Evolutionary conservation across 2,888 invertebrate species (phyloP), one percentile per base, ranked within the genome.

Genomic region (Sericinus montela): DNA sequence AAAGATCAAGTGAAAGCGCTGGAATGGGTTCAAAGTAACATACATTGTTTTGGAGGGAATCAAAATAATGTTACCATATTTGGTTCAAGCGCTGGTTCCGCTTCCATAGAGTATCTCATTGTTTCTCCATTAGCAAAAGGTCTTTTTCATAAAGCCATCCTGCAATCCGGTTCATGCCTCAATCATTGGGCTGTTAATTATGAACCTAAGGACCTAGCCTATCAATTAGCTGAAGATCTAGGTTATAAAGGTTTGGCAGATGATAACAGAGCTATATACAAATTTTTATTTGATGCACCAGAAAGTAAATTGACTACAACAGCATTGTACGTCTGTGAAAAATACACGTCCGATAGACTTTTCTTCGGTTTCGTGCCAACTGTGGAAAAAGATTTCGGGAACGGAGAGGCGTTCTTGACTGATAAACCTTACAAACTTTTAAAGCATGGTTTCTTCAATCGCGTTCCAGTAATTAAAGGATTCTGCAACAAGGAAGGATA

Each of bases 401-500:
- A 62, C 44, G 64, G 54, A 13, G 63, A 70, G 16, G 64, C 69
- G 23, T 71, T 76, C 51, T 52, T 73, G 37, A 71, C 63, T 3
- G 54, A 59, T 2, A 53, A 25, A 75, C 92, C 58, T 54, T 91
- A 64, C 58, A 81, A 63, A 15, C 41, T 82, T 25, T 48, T 89
- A 38, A 73, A 74, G 51, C 62, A 72, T 41, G 76, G 76, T 10
- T 67, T 69, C 30, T 74, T 79, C 38, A 60, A 70, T 7, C 63
- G 69, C 14, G 80, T 90, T 16, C 89, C 90, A 0, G 58, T 80
- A 1, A 72, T 90, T 11, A 80, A 82, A 69, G 90, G 90, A 14
- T 88, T 89, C 54, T 87, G 81, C 51, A 72, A 78, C 0, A 72
- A 66, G 1, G 90, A 91, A 62, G 90, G 90, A 1, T 63, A 79